phyloP scores from a whole-genome alignment of 2,888 invertebrate genomes.

The Stomorhina lunata region DNA sequence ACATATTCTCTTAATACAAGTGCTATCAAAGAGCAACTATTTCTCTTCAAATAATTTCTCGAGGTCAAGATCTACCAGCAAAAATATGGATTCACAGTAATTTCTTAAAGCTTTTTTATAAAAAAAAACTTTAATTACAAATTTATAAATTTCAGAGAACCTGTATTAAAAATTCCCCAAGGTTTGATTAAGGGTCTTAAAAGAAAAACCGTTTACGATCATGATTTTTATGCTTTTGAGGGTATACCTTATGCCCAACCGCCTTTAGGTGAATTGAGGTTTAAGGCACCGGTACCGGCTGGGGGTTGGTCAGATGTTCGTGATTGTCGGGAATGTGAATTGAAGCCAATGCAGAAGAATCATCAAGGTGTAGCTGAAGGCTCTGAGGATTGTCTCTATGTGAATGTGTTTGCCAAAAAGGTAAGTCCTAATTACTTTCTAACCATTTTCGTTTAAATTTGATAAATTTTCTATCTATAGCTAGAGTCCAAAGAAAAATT shows the following conservation, averaged over 20 bases:
- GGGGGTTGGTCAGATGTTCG: slow-evolving; percentile 79
- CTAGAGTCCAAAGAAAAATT: slow-evolving; percentile 64
- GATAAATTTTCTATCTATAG: slow-evolving; percentile 46
- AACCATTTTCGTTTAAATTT: not conserved
- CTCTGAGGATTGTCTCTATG: slow-evolving; percentile 80
- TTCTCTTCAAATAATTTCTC: not conserved
- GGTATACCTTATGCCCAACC: slow-evolving; percentile 78
- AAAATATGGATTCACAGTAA: slow-evolving; percentile 38
- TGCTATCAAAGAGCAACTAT: not conserved
- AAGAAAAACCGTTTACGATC: slow-evolving; percentile 75
- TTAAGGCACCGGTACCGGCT: slow-evolving; percentile 79
- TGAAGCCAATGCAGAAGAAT: slow-evolving; percentile 77
- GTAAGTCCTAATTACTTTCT: slow-evolving; percentile 48
- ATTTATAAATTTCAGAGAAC: slow-evolving; percentile 15
- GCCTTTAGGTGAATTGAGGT: slow-evolving; percentile 76
- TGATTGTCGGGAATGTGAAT: slow-evolving; percentile 78
- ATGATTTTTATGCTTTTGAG: slow-evolving; percentile 76
- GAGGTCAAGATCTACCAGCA: not conserved
- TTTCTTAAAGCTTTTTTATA: not conserved
- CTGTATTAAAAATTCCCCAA: slow-evolving; percentile 67
- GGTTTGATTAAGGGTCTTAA: slow-evolving; percentile 76
- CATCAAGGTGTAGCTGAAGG: slow-evolving; percentile 78
- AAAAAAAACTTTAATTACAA: not conserved
- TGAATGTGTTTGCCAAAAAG: slow-evolving; percentile 77
- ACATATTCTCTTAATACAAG: not conserved